phyloP scores from a whole-genome alignment of 2,888 invertebrate species.

The Scaptomyza cyrtandrae region DNA sequence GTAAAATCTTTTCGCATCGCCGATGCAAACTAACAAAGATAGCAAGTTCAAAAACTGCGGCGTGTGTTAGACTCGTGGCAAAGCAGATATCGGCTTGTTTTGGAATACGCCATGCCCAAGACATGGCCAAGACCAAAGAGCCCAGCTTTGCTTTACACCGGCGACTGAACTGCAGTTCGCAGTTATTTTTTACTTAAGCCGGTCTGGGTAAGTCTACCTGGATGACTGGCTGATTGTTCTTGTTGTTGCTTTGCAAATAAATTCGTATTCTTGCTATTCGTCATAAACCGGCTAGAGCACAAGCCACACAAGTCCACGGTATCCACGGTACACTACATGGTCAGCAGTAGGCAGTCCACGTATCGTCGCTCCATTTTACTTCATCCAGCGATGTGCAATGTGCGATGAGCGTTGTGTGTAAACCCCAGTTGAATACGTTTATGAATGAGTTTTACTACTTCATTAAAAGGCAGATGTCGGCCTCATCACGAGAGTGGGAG shows the following conservation, averaged over 20 bases:
- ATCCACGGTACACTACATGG: neutral
- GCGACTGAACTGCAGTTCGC: slow-evolving; percentile 41
- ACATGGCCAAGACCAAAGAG: slow-evolving; percentile 21
- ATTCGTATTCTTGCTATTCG: slow-evolving; percentile 69
- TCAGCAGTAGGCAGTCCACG: slow-evolving; percentile 13
- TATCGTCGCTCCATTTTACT: slow-evolving; percentile 37
- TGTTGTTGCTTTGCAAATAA: slow-evolving; percentile 35
- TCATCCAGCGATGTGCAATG: slow-evolving; percentile 39
- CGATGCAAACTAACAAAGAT: slow-evolving; percentile 47
- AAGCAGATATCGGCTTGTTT: slow-evolving; percentile 47
- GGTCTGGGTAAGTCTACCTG: slow-evolving; percentile 37
- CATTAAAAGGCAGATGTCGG: slow-evolving; percentile 80
- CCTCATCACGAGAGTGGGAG: slow-evolving; percentile 52
- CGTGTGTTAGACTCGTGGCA: slow-evolving; percentile 83
- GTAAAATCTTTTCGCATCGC: slow-evolving; percentile 70
- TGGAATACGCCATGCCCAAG: slow-evolving; percentile 21
- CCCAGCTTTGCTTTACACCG: slow-evolving; percentile 44
- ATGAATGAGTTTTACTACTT: slow-evolving; percentile 85
- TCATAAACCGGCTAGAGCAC: slow-evolving; percentile 68
- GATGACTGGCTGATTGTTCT: slow-evolving; percentile 31
- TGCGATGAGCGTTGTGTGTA: slow-evolving; percentile 34
- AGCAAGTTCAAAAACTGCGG: slow-evolving; percentile 73
- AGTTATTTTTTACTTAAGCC: slow-evolving; percentile 38
- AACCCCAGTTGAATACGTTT: slow-evolving; percentile 78
- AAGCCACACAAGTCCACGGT: slow-evolving; percentile 21